phyloP scores from a whole-genome alignment of 2,797 vertebrate species.

The Microctenopoma stevenorrisi region DNA sequence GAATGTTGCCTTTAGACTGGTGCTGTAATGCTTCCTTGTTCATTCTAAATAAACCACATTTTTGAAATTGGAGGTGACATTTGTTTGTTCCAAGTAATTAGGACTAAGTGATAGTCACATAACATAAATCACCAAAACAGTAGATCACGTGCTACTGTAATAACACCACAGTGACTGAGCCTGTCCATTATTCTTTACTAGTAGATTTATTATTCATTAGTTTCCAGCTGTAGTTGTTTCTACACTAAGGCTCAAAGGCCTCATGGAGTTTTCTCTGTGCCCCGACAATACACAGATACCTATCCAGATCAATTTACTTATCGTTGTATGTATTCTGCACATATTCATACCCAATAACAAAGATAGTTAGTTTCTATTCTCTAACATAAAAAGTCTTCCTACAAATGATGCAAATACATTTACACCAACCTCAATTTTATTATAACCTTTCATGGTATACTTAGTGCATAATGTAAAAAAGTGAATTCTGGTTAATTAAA shows the following conservation, averaged over 20 bases:
- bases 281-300: neutral
- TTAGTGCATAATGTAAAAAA: too few species aligned
- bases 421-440: too few species aligned
- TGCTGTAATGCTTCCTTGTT: conserved; percentile 57
- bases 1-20: conserved; percentile 52
- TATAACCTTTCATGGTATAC: too few species aligned
- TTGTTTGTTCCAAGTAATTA: neutral
- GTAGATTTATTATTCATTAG: neutral
- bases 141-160: neutral
- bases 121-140: neutral
- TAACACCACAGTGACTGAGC: neutral
- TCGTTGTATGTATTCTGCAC: too few species aligned
- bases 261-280: neutral
- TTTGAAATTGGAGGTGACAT: conserved; percentile 15
- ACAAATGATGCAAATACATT: too few species aligned
- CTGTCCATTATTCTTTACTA: neutral
- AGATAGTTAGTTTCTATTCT: neutral
- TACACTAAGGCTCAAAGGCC: neutral
- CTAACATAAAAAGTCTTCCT: too few species aligned
- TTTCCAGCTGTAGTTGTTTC: neutral
- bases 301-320: too few species aligned
- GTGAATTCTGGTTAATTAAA: too few species aligned
- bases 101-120: neutral
- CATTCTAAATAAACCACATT: conserved; percentile 73
- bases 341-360: neutral